Base-by-base conservation (phyloP, 2,113 vertebrate genomes). In the Cebidichthys violaceus region DNA sequence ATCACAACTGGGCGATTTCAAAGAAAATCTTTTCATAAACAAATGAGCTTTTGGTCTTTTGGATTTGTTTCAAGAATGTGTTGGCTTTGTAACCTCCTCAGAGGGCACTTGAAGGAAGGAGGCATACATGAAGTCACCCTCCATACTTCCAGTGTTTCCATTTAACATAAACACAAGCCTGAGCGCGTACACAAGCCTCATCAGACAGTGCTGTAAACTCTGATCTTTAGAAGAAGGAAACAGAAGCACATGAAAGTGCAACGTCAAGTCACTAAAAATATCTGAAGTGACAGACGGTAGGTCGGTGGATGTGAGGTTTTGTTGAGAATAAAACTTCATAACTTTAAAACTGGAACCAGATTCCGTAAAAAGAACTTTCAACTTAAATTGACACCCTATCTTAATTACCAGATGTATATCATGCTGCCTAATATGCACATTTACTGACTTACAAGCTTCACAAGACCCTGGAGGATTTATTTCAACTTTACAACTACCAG, bases 381-480 rank as follows among this genome's bases (percentile, higher is more conserved):
- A 69, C 27, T 82, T 41, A 69, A 72, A 90, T 79, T 6, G 83
- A 67, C 59, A 75, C n/a, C 29, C 10, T 1, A 70, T 75, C 55
- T 64, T 72, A 27, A 79, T 86, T 52, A 41, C 35, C 83, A 43
- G 70, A 59, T 55, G 75, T 45, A 41, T 80, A 29, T n/a, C 41
- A 41, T 17, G 66, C 76, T 35, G 72, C 52, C 24, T 62, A 39
- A 41, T 6, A 41, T 27, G 45, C 33, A n/a, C 9, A 64, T 83
- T 83, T 43, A 81, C 43, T 29, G 64, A 82, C 59, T 64, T 11
- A 14, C 33, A 70, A 75, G 70, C 70, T 52, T 18, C 31, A 67
- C 24, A 76, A n/a, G 37, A 78, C 52, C 74, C 18, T 35, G 41
- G 82, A 89, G 72, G 72, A 86, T 87, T 89, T 62, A 84, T 64